Base-by-base conservation (phyloP, 1,140 invertebrate genomes). In the Drosophila punjabiensis region DNA sequence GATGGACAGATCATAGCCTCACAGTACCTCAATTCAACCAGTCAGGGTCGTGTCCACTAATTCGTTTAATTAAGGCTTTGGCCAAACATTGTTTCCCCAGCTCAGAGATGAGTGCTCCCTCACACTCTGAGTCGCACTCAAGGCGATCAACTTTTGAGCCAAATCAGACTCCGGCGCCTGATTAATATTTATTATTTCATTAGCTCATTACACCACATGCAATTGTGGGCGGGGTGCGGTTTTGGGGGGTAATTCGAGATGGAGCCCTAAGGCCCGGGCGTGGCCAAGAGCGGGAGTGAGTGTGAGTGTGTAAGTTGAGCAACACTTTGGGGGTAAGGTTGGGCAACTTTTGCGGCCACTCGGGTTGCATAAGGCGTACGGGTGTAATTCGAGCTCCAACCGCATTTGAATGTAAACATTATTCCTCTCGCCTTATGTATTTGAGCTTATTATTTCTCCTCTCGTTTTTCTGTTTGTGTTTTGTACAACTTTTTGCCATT, bases 151-250 rank as follows among this genome's bases (percentile, higher is more conserved):
- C 66, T 62, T 59, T 71, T 58, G 52, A 71, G 68, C 56, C 55
- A 52, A 74, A 73, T 61, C 68, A 74, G 47, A 74, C 20, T n/a
- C 55, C 20, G 69, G 67, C 77, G 76, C 67, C 76, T 79, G 77
- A 79, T 79, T 79, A 79, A 79, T 79, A 79, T 79, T 79, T 79
- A 79, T 79, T 79, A 79, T 79, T 79, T 79, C 76, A 79, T 79
- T 73, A 73, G 67, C 67, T 79, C 77, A 73, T 79, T 79, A 79
- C 77, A 71, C 45, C 75, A 61, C 76, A 76, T 77, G 47, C 74
- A 58, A 33, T 78, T 78, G 76, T 70, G 71, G 55, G 62, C 52
- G 64, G 48, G 10, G 48, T 30, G 55, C 18, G 41, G 55, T 11
- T 53, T 55, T n/a, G n/a, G 50, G 33, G 28, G 35, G 75, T 78